phyloP scores from a whole-genome alignment of 2,113 vertebrate genomes.

The Nothobranchius furzeri region DNA sequence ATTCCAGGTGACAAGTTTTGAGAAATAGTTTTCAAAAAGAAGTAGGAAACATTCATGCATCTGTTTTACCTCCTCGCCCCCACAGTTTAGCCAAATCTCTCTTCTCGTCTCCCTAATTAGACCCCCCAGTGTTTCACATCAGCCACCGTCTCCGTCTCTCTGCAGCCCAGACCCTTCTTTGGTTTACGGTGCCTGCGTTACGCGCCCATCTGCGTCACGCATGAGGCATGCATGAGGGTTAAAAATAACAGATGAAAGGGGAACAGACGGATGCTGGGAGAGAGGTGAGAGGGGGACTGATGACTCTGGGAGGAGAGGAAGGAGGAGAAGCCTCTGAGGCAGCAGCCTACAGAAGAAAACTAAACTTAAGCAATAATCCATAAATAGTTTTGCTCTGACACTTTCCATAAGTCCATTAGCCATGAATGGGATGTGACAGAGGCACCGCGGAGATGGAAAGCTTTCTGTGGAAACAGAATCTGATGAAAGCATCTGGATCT shows the following conservation, averaged over 20 bases:
- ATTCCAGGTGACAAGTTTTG: constrained; percentile 22
- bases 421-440: constrained; percentile 7
- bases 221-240: constrained; percentile 72
- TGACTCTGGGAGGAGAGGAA: constrained; percentile 28
- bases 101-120: constrained; percentile 21
- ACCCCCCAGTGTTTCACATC: constrained; percentile 23
- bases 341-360: constrained; percentile 10
- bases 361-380: constrained; percentile 6
- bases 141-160: constrained; percentile 14
- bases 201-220: constrained; percentile 75
- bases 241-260: constrained; percentile 79
- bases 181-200: constrained; percentile 48
- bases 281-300: constrained; percentile 42
- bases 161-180: constrained; percentile 34
- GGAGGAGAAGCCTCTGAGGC: constrained; percentile 6
- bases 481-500: constrained; percentile 5
- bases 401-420: constrained; percentile 21
- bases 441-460: not conserved
- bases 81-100: constrained; percentile 10
- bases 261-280: constrained; percentile 47
- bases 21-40: not conserved
- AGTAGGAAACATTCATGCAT: not conserved
- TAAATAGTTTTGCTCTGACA: constrained; percentile 17
- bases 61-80: not conserved
- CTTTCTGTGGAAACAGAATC: constrained; percentile 14